Conservation (phyloP, 1,140 invertebrate genomes). For the Meloidogyne hapla region DNA sequence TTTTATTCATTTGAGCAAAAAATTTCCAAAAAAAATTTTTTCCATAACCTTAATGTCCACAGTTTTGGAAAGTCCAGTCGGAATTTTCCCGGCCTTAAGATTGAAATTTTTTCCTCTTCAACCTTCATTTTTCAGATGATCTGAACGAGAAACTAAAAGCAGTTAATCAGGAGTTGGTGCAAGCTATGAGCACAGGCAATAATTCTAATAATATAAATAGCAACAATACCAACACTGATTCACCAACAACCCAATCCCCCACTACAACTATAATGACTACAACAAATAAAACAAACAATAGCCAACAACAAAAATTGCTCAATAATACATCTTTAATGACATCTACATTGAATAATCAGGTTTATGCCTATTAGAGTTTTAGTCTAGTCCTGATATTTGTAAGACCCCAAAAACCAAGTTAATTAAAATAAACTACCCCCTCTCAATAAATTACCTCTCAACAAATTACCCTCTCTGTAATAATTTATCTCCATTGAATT, state of each 20-base stretch:
- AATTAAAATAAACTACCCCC: too few relatives aligned
- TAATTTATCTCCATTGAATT: too few relatives aligned
- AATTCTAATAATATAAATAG: neutral
- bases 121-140: slow-evolving; percentile 38
- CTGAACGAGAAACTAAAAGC: slow-evolving; percentile 43
- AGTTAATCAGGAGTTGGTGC: slow-evolving; percentile 44
- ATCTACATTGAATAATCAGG: neutral
- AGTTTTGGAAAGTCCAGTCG: too few relatives aligned
- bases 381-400: too few relatives aligned
- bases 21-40: too few relatives aligned
- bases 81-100: too few relatives aligned
- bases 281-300: neutral
- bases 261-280: neutral
- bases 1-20: too few relatives aligned
- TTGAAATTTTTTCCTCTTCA: too few relatives aligned
- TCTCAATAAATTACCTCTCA: too few relatives aligned
- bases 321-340: slow-evolving; percentile 4
- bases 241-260: neutral
- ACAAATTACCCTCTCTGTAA: too few relatives aligned
- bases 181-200: slow-evolving; percentile 31
- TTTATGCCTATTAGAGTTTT: neutral
- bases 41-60: too few relatives aligned
- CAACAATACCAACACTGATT: neutral
- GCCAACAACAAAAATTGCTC: slow-evolving; percentile 30
- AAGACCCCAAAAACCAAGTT: too few relatives aligned